A percentile compares a stretch with the other conserved stretches of the same genome.
phyloP scores from a whole-genome alignment of 2,113 vertebrate species.

The Mesembrinibis cayennensis region DNA sequence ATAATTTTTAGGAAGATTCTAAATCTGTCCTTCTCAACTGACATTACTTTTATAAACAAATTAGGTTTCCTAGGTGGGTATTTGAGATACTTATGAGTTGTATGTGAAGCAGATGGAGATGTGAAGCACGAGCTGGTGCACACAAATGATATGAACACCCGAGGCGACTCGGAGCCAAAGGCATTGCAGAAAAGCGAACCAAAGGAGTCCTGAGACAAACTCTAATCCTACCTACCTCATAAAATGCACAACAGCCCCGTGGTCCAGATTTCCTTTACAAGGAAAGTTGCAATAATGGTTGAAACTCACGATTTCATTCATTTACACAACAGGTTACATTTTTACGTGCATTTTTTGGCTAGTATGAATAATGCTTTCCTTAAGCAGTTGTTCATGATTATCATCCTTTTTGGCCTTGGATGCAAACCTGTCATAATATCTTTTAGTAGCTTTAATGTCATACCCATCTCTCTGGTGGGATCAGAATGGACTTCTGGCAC shows the following conservation, averaged over 20 bases:
- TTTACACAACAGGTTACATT: background rate
- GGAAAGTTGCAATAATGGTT: background rate
- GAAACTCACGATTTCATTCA: background rate
- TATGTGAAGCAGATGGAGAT: background rate
- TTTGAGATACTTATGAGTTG: background rate
- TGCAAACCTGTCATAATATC: background rate
- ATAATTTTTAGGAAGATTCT: background rate
- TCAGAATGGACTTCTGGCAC: background rate
- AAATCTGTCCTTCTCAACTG: background rate
- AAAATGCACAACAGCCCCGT: background rate
- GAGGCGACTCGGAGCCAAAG: background rate
- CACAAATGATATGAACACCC: rapidly evolving
- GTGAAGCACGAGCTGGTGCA: background rate
- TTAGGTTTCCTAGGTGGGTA: background rate
- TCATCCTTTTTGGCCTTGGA: background rate
- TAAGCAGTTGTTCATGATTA: background rate
- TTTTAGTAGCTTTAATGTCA: background rate
- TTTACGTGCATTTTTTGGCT: background rate
- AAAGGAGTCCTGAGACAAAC: background rate
- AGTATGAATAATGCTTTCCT: background rate
- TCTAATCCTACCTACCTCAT: background rate
- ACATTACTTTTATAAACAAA: background rate
- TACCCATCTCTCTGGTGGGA: background rate
- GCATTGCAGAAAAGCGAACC: background rate
- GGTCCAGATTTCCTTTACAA: background rate